A percentile compares a stretch with the other conserved stretches of the same genome.
Evolutionary conservation across 2,888 invertebrate genomes (phyloP).

Genomic region (Dryocosmus kuriphilus): DNA sequence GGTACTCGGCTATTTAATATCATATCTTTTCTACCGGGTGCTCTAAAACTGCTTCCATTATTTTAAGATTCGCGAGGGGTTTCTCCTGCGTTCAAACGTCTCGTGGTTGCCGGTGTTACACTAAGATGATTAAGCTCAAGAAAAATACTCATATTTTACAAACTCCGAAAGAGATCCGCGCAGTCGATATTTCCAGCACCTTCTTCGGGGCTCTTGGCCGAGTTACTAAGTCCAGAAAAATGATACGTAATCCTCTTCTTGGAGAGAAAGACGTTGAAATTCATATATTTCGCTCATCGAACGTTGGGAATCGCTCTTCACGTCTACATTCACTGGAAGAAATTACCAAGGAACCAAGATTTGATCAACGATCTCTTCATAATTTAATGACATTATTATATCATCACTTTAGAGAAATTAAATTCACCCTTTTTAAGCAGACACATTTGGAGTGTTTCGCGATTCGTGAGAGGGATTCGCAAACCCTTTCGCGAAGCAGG

Average conservation of each 20-base stretch:
- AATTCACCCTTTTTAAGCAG: not conserved
- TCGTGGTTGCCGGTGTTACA: not conserved
- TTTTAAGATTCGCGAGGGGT: slow-evolving; percentile 17
- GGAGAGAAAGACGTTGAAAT: not conserved
- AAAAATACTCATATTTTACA: not conserved
- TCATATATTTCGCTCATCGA: not conserved
- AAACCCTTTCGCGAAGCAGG: slow-evolving; percentile 45
- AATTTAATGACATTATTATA: not conserved
- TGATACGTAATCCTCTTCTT: not conserved
- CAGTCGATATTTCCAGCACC: not conserved
- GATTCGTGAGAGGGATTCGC: slow-evolving; percentile 33
- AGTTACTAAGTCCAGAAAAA: not conserved
- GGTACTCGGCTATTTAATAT: slow-evolving; percentile 63
- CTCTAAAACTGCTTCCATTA: slow-evolving; percentile 39
- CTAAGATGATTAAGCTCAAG: not conserved
- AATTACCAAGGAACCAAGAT: not conserved
- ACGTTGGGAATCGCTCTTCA: not conserved
- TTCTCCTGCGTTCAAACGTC: not conserved
- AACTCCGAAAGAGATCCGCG: not conserved
- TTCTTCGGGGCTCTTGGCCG: not conserved
- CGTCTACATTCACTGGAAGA: not conserved
- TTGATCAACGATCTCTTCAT: not conserved
- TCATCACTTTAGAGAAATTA: not conserved
- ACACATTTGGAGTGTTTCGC: not conserved
- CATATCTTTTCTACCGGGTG: slow-evolving; percentile 58